Conservation (phyloP, 2,797 vertebrate species). For the Tragopan temminckii region DNA sequence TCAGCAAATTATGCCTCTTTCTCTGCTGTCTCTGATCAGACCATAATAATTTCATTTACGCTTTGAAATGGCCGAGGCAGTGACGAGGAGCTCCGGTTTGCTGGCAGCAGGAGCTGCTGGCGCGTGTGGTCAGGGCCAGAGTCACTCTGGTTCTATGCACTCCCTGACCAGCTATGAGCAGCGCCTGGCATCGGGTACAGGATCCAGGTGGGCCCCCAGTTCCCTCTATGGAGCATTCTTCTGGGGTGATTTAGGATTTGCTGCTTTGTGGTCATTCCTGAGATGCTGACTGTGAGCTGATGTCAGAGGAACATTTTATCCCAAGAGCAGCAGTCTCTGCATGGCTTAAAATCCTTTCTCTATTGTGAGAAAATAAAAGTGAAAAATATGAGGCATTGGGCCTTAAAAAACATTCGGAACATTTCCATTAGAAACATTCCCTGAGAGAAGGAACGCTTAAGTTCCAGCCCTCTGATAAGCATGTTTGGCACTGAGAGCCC, state of each 20-base stretch:
- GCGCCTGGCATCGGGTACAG: slow-evolving; percentile 45
- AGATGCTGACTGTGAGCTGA: background rate
- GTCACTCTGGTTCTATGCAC: background rate
- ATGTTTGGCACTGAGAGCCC: slow-evolving; percentile 47
- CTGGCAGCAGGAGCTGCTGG: slow-evolving; percentile 60
- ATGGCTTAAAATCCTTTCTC: background rate
- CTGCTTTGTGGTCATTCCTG: slow-evolving; percentile 15
- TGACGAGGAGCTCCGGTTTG: slow-evolving; percentile 64
- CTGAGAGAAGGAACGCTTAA: slow-evolving; percentile 36
- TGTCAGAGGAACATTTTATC: slow-evolving; percentile 25
- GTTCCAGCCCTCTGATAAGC: slow-evolving; percentile 53
- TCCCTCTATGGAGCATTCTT: slow-evolving; percentile 16
- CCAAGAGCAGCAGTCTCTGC: background rate
- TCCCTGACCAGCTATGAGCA: background rate
- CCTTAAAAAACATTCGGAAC: slow-evolving; percentile 1
- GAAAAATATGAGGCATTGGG: background rate
- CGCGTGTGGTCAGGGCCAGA: background rate
- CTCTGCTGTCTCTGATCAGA: slow-evolving; percentile 66
- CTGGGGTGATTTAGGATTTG: slow-evolving; percentile 23
- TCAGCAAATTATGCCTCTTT: slow-evolving; percentile 67
- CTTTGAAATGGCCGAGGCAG: slow-evolving; percentile 57
- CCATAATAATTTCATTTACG: slow-evolving; percentile 68
- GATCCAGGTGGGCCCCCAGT: background rate
- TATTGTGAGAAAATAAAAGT: background rate
- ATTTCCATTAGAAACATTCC: slow-evolving; percentile 52